Conservation (phyloP, 2,888 invertebrate species). For the Drosophila colorata region DNA sequence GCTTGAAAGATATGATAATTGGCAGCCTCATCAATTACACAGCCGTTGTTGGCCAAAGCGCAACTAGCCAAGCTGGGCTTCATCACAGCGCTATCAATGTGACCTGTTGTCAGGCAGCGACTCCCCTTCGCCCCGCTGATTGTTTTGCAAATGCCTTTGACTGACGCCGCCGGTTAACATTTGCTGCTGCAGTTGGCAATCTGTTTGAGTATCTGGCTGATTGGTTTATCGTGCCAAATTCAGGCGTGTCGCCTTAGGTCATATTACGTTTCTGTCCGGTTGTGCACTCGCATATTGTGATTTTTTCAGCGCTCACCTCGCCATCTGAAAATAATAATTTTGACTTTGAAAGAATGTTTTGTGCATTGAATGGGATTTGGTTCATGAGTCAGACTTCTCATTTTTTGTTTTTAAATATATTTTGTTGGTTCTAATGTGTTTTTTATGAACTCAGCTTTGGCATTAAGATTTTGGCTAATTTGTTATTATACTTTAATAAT, state of each 20-base stretch:
- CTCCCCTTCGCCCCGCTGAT: not conserved
- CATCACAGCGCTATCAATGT: conserved; percentile 28
- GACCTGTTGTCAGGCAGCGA: conserved; percentile 30
- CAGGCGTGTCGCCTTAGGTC: conserved; percentile 78
- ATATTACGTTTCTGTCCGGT: conserved; percentile 55
- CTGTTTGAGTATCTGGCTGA: conserved; percentile 60
- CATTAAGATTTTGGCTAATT: conserved; percentile 48
- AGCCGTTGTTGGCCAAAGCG: conserved; percentile 27
- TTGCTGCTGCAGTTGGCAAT: conserved; percentile 54
- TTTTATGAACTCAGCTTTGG: conserved; percentile 50
- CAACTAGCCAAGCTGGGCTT: conserved; percentile 16
- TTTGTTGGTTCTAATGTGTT: conserved; percentile 54
- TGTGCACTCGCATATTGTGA: conserved; percentile 40
- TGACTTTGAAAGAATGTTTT: conserved; percentile 68
- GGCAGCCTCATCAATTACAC: conserved; percentile 48
- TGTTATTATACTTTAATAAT: conserved; percentile 51
- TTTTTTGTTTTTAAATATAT: not conserved
- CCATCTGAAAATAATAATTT: conserved; percentile 57
- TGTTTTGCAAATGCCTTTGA: conserved; percentile 24
- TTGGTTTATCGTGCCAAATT: conserved; percentile 81
- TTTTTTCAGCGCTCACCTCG: conserved; percentile 4
- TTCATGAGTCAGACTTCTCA: conserved; percentile 48
- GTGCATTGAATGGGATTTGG: conserved; percentile 44
- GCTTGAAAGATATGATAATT: conserved; percentile 51
- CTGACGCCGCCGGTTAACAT: conserved; percentile 31